phyloP scores from a whole-genome alignment of 2,797 vertebrate species.

The Antrozous pallidus region DNA sequence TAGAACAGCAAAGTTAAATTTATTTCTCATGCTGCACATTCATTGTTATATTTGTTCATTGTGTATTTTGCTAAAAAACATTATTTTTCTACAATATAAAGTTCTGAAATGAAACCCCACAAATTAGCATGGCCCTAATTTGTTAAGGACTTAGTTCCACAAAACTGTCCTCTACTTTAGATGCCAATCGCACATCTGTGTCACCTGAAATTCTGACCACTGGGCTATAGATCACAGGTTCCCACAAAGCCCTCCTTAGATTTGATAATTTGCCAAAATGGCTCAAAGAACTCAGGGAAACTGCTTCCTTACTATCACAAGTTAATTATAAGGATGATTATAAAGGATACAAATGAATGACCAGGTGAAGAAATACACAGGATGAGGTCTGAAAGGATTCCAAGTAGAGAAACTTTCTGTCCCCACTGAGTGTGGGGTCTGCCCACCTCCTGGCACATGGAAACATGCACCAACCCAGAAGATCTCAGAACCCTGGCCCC shows the following conservation, averaged over 20 bases:
- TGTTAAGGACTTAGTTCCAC: not conserved
- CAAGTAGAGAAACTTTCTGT: not conserved
- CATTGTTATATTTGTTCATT: not conserved
- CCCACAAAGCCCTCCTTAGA: not conserved
- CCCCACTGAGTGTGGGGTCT: not conserved
- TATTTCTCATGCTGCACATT: not conserved
- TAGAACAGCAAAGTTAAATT: not conserved
- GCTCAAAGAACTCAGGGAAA: not conserved
- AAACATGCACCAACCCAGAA: not conserved
- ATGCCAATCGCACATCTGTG: not conserved
- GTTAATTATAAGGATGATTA: not conserved
- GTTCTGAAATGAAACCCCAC: not conserved
- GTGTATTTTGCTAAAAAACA: not conserved
- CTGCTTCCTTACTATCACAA: not conserved
- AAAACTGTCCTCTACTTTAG: not conserved
- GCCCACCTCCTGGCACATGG: not conserved
- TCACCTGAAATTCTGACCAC: not conserved
- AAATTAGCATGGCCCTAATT: not conserved
- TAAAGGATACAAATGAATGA: not conserved
- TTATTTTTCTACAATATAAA: not conserved
- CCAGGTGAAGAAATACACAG: not conserved
- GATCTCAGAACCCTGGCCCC: not conserved
- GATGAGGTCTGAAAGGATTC: not conserved
- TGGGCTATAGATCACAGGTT: not conserved
- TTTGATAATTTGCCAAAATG: not conserved